Conservation (phyloP, 2,888 invertebrate species). For the Lasioglossum lativentre region DNA sequence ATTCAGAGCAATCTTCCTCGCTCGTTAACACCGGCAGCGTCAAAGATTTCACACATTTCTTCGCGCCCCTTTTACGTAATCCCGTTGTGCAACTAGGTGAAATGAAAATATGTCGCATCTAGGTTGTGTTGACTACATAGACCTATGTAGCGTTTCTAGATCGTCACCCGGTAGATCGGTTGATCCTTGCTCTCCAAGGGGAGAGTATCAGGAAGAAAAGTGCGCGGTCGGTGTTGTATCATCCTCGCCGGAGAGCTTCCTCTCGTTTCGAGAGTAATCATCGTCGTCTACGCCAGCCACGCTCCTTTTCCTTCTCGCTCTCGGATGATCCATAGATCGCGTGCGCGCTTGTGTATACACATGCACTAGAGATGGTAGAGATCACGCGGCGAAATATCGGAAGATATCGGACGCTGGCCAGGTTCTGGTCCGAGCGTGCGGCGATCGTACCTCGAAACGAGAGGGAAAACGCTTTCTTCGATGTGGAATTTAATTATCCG, state of each 20-base stretch:
- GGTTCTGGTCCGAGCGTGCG: constrained; percentile 19
- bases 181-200: constrained; percentile 36
- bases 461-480: constrained; percentile 82
- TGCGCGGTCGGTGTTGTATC: constrained; percentile 69
- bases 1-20: constrained; percentile 3
- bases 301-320: constrained; percentile 5
- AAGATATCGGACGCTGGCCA: constrained; percentile 41
- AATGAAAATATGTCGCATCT: constrained; percentile 15
- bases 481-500: constrained; percentile 81
- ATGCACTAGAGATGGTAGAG: not conserved
- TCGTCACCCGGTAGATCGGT: constrained; percentile 43
- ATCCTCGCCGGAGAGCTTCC: constrained; percentile 74
- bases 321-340: not conserved
- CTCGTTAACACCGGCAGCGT: not conserved
- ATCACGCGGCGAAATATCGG: constrained; percentile 12
- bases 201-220: constrained; percentile 78
- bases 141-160: not conserved
- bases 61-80: constrained; percentile 42
- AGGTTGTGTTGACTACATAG: not conserved
- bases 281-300: constrained; percentile 1
- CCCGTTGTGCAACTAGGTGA: not conserved
- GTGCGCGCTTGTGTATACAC: not conserved
- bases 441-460: constrained; percentile 70
- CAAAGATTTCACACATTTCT: constrained; percentile 16
- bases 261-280: constrained; percentile 74